Evolutionary conservation across 2,797 vertebrate genomes (phyloP).

Genomic region (Iguana delicatissima): DNA sequence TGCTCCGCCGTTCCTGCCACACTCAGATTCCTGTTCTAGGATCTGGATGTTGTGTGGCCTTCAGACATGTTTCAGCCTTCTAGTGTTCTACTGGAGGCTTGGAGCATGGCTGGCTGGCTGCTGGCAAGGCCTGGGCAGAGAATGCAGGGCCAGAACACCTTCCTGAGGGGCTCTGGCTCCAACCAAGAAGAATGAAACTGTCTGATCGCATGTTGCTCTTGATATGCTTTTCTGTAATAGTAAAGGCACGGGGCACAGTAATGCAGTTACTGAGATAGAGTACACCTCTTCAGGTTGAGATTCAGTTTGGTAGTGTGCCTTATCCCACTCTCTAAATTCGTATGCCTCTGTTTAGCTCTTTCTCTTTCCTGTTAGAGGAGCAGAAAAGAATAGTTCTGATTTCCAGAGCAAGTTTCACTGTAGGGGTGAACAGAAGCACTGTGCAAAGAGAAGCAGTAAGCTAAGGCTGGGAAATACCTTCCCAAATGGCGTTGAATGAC

Average conservation of each 20-base stretch:
- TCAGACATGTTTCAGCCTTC: constrained; percentile 45
- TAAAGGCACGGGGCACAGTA: too few species aligned
- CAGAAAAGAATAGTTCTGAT: neutral
- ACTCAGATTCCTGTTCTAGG: constrained; percentile 73
- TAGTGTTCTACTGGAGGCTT: constrained; percentile 70
- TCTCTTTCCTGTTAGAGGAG: too few species aligned
- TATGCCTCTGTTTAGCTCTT: too few species aligned
- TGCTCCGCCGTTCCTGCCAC: constrained; percentile 65
- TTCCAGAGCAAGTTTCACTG: neutral
- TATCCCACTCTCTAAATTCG: neutral
- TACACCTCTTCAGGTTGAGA: neutral
- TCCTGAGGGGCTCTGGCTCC: constrained; percentile 13
- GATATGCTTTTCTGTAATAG: neutral
- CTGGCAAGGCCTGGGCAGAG: constrained; percentile 61
- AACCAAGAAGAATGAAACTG: constrained; percentile 72
- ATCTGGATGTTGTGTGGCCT: constrained; percentile 61
- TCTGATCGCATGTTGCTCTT: constrained; percentile 77
- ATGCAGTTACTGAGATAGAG: neutral
- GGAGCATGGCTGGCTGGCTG: constrained; percentile 65
- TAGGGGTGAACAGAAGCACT: neutral
- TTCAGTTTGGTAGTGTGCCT: neutral
- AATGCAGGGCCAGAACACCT: constrained; percentile 61
- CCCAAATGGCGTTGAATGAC: neutral
- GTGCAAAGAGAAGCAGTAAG: neutral
- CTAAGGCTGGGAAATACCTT: neutral